Base-by-base conservation (phyloP, 2,797 vertebrate species). In the Phataginus tetradactyla region DNA sequence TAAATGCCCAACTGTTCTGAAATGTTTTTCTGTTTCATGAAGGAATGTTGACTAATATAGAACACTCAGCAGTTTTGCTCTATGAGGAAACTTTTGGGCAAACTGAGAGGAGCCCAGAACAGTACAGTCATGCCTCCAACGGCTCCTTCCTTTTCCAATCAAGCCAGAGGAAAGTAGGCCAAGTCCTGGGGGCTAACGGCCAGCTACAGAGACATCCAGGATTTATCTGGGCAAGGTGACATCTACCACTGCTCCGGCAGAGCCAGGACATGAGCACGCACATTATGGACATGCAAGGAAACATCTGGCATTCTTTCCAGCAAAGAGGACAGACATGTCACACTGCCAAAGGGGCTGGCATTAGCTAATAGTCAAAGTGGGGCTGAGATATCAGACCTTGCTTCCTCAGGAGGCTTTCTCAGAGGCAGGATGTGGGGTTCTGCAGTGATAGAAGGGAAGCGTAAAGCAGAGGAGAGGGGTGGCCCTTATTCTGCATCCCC, bases 1-100 rank as follows among this genome's bases (percentile, higher is more conserved):
- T 49, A 14, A 63, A 29, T 59, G 71, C n/a, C 90, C 49, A 29
- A 14, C 37, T 39, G 17, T 81, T 85, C 59, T 37, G 1, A 74
- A 66, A 77, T 87, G 8, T 88, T 94, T 94, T 95, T 83, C 86
- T 86, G 32, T 57, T 91, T 88, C 84, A 29, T 6, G 63, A 83
- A 88, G 84, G 88, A 94, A 88, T 72, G 89, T 63, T 80, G 86
- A 95, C 66, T 63, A 42, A 93, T 74, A 61, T 15, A 90, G 77
- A 86, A 42, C 21, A 72, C 55, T 78, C 88, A 77, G 85, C 91
- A 86, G 25, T 80, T 87, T 32, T 91, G 66, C 61, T 90, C 25
- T 75, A 23, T 34, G 78, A 86, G 92, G n/a, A 91, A 85, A 77
- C 81, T 91, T 86, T 57, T 51, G 66, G 75, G 86, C 89, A 91